Percentiles rank a stretch among this genome's conserved stretches.
Conservation (phyloP, 2,888 invertebrate genomes). For the Helobdella robusta region DNA sequence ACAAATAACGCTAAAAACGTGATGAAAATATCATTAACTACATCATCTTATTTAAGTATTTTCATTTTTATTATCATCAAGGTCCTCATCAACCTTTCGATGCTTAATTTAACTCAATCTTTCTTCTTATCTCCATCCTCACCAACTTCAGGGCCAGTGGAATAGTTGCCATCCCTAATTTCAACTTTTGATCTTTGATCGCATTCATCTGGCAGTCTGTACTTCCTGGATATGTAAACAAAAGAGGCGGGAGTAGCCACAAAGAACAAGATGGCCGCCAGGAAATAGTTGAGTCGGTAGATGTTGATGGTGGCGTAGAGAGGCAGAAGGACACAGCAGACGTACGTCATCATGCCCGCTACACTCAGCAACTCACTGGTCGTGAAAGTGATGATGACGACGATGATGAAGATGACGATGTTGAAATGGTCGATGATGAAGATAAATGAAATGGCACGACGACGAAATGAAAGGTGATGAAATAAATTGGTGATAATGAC, state of each 20-base stretch:
- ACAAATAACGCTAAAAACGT: too few species aligned
- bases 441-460: background rate
- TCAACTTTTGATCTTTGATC: background rate
- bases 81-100: background rate
- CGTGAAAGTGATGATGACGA: background rate
- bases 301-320: constrained; percentile 29
- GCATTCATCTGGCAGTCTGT: background rate
- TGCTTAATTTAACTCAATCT: background rate
- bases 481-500: too few species aligned
- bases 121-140: too few species aligned
- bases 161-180: background rate
- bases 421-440: background rate
- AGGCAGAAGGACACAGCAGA: constrained; percentile 29
- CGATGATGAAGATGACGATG: background rate
- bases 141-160: too few species aligned
- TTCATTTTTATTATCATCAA: background rate
- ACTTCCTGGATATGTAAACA: background rate
- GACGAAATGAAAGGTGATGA: too few species aligned
- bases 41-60: background rate
- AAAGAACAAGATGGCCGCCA: constrained; percentile 29
- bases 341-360: constrained; percentile 26
- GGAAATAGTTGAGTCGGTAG: constrained; percentile 30
- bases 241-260: constrained; percentile 22
- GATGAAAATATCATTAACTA: background rate
- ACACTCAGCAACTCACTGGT: constrained; percentile 28